These are phyloP conservation scores for Synergus gifuensis DNA, from an alignment of 2,888 invertebrate genomes.

Conservation along the genomic window DNA sequence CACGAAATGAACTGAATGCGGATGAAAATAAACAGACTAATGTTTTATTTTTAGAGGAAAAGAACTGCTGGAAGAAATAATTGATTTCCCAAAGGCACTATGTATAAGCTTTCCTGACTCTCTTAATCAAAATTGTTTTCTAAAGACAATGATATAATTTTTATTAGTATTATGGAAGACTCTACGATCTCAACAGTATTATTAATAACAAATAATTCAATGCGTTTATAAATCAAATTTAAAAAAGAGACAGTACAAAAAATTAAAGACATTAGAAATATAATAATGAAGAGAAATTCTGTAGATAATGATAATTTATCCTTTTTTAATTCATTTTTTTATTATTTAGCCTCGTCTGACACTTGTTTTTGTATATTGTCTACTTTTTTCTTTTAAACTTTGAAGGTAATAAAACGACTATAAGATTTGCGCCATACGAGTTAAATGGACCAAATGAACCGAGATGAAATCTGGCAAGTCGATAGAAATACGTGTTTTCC, in stretches of 20 bases:
- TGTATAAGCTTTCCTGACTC: not conserved
- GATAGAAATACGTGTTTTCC: slow-evolving; percentile 1
- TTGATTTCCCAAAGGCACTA: not conserved
- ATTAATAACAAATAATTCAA: no score
- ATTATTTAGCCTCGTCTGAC: not conserved
- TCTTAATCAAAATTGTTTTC: not conserved
- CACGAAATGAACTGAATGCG: not conserved
- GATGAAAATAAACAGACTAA: not conserved
- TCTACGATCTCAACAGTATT: not conserved
- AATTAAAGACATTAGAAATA: not conserved
- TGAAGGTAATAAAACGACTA: not conserved
- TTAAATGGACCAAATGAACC: not conserved
- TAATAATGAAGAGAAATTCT: not conserved
- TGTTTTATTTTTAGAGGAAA: not conserved
- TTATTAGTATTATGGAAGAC: not conserved
- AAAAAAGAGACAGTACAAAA: no score
- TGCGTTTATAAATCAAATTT: no score
- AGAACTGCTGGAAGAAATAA: not conserved
- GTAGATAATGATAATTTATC: not conserved
- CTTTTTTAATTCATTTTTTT: not conserved
- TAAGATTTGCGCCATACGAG: not conserved
- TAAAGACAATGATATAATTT: not conserved
- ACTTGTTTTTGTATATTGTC: not conserved
- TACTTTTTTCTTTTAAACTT: not conserved
- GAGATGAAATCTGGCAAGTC: not conserved